Base-by-base conservation (phyloP, 1,140 invertebrate genomes). In the Solenopsis invicta region DNA sequence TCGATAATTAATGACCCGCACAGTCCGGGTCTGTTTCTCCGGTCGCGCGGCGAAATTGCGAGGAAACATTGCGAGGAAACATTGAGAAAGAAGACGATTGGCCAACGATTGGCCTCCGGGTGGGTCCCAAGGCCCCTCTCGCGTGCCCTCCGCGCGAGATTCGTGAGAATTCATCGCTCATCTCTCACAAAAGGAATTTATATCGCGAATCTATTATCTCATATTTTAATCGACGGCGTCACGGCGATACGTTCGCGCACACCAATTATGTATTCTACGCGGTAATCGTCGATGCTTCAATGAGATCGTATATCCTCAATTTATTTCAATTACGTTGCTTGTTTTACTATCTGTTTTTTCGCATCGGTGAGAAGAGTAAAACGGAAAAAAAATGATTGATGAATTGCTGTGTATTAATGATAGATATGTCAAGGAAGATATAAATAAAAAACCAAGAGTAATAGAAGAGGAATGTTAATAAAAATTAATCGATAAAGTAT, bases 1-100 rank as follows among this genome's bases (percentile, higher is more conserved):
- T 64, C 45, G 12, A 29, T 88, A 80, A 89, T 89, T 89, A 85
- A 85, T 62, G 59, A 48, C 67, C 41, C 6, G 29, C 37, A 34
- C 24, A 76, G 66, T 69, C 72, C 72, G 56, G 62, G 62, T 66
- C 67, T 86, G 85, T 85, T 85, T 85, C 74, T 78, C 29, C 29
- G 24, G n/a, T 54, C 64, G 41, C 64, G 41, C 41, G 59, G 21
- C 69, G 56, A 72, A 82, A 64, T 59, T 45, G 50, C 72, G 54
- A 50, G 54, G 45, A n/a, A n/a, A n/a, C n/a, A n/a, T n/a, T n/a
- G n/a, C 72, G 54, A 50, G 54, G 45, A 50, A 48, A 21, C 21
- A 24, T n/a, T n/a, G 50, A 56, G 41, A 37, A 48, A 45, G 21
- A 82, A 72, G n/a, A n/a, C n/a, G n/a, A n/a, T n/a, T n/a, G n/a